A percentile compares a stretch with the other conserved stretches of the same genome.
phyloP scores from a whole-genome alignment of 2,888 invertebrate species.

The Leucophenga montana region DNA sequence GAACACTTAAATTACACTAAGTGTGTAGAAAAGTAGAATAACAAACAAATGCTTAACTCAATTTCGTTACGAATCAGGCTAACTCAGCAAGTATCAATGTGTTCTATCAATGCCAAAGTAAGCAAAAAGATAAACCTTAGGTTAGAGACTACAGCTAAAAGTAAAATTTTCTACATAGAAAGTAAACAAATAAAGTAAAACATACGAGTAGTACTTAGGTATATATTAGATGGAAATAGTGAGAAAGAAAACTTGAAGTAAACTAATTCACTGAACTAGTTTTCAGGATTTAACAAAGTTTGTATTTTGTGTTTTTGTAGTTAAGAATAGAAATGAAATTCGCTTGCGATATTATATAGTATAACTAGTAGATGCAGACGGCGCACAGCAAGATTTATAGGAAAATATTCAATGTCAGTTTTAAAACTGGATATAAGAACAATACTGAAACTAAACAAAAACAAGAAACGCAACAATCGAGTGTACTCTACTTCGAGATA shows the following conservation, averaged over 20 bases:
- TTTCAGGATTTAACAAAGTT: constrained; percentile 25
- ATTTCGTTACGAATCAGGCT: not conserved
- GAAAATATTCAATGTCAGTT: no score
- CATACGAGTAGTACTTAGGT: no score
- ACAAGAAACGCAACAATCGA: no score
- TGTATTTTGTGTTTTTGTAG: constrained; percentile 25
- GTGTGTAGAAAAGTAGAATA: constrained; percentile 2
- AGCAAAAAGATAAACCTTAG: not conserved
- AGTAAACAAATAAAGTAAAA: constrained; percentile 23
- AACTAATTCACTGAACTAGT: constrained; percentile 28
- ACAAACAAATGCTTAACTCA: constrained; percentile 20
- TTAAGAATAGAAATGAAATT: no score
- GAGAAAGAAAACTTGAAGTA: not conserved
- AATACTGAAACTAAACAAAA: no score
- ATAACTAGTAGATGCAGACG: no score
- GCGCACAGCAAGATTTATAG: no score
- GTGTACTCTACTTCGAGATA: no score
- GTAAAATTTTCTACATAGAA: constrained; percentile 8
- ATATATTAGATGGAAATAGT: not conserved
- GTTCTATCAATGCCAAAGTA: constrained; percentile 10
- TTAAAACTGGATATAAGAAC: not conserved
- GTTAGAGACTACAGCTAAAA: constrained; percentile 5
- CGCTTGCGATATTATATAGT: no score
- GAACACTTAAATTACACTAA: constrained; percentile 22
- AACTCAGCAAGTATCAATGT: not conserved